Base-by-base conservation (phyloP, 2,797 vertebrate species). In the Adrianichthys oophorus region DNA sequence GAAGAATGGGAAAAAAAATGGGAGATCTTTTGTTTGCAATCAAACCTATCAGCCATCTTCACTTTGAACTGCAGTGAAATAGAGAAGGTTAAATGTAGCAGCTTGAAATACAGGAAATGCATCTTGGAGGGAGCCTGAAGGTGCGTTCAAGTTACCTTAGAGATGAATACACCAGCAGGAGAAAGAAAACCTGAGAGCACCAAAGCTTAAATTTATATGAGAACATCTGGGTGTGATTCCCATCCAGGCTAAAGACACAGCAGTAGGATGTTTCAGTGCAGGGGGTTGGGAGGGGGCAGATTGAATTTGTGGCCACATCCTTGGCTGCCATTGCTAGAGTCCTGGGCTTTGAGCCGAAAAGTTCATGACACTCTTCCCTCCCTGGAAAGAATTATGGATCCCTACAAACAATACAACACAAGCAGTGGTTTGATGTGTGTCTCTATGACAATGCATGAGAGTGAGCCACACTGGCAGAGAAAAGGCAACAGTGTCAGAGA, bases 301-400 rank as follows among this genome's bases (percentile, higher is more conserved):
- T 78, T 75, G 75, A 77, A 81, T 85, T 79, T 85, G 76, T 55
- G 78, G 71, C 74, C 74, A 59, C 68, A 78, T 82, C 75, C 63
- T 60, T 60, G 57, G 44, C 72, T 41, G 64, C 78, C 71, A 62
- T 64, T 74, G 78, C 83, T 72, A 74, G 69, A 78, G 65, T 65
- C 68, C 70, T 63, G 71, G 75, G 80, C 76, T 83, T 57, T 62
- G 63, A 83, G 78, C 81, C 46, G 59, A 72, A 72, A 76, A 85
- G 84, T 80, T 84, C 84, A 84, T 1, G 65, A 76, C 76, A 86
- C 54, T 52, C 74, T 83, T 86, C 78, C 78, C 79, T 87, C 76
- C 65, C 63, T 88, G 89, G 90, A 92, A 91, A 90, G 79, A 87
- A 76, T 90, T 85, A 90, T 64, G 68, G 76, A 83, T 83, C 76